These are phyloP conservation scores for Subacronicta megacephala DNA, from an alignment of 2,888 invertebrate genomes.

Conservation along the genomic window DNA sequence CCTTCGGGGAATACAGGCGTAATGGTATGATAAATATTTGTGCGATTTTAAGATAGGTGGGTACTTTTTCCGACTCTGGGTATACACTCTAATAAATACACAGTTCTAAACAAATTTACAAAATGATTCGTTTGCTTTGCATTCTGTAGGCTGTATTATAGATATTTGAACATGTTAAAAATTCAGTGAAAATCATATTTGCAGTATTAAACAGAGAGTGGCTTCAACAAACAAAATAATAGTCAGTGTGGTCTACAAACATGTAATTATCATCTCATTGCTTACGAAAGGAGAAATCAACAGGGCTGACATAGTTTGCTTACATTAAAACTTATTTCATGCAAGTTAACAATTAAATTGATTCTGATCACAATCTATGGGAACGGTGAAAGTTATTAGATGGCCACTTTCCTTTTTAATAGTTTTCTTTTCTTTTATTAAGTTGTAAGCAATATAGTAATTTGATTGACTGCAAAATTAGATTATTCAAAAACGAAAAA, in stretches of 20 bases:
- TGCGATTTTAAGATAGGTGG: no score
- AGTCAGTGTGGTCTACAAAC: slow-evolving; percentile 14
- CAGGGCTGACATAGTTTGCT: slow-evolving; percentile 28
- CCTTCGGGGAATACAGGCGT: no score
- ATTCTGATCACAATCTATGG: slow-evolving; percentile 47
- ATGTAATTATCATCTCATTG: slow-evolving; percentile 21
- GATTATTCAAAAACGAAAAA: neutral
- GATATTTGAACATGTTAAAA: slow-evolving; percentile 20
- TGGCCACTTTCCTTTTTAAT: slow-evolving; percentile 44
- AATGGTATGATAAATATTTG: no score
- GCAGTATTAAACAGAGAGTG: slow-evolving; percentile 15
- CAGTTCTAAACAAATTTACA: slow-evolving; percentile 4
- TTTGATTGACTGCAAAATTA: neutral
- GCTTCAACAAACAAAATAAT: slow-evolving; percentile 28
- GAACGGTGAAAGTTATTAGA: slow-evolving; percentile 42
- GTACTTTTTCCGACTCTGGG: no score
- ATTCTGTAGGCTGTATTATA: slow-evolving; percentile 4
- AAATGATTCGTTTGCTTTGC: slow-evolving; percentile 3
- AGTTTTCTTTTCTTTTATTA: slow-evolving; percentile 32
- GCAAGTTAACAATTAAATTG: slow-evolving; percentile 55
- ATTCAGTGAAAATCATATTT: slow-evolving; percentile 7
- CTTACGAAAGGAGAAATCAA: slow-evolving; percentile 35
- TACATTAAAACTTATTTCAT: slow-evolving; percentile 51
- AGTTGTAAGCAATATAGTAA: slow-evolving; percentile 19
- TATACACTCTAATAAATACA: neutral